phyloP scores from a whole-genome alignment of 2,888 invertebrate species.

The Tetragnatha montana region DNA sequence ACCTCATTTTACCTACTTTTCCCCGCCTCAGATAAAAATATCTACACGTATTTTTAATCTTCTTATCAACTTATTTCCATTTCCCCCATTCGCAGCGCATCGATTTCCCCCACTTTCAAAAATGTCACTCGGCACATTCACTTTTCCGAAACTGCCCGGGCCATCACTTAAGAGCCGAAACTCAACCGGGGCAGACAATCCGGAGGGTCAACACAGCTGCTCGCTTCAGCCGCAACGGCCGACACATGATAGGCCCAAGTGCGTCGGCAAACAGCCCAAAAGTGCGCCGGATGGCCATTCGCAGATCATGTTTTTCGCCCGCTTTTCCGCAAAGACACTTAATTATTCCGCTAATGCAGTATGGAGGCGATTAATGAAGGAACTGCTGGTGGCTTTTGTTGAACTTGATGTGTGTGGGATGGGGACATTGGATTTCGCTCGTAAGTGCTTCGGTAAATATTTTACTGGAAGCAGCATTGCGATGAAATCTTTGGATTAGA shows the following conservation, averaged over 20 bases:
- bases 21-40: no score
- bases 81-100: background rate
- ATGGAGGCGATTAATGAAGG: background rate
- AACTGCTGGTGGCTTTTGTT: background rate
- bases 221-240: constrained; percentile 25
- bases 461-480: background rate
- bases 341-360: constrained; percentile 8
- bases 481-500: background rate
- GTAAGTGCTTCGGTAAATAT: background rate
- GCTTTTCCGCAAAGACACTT: constrained; percentile 4
- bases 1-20: no score
- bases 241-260: constrained; percentile 53
- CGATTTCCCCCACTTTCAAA: background rate
- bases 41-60: no score
- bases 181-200: constrained; percentile 34
- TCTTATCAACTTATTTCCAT: no score
- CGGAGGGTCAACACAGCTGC: constrained; percentile 63
- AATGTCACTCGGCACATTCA: background rate
- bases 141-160: background rate
- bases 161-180: constrained; percentile 47
- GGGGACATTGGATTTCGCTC: background rate
- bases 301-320: constrained; percentile 19
- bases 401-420: background rate
- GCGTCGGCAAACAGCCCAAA: constrained; percentile 46
- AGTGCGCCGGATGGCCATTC: constrained; percentile 36